phyloP scores from a whole-genome alignment of 1,140 invertebrate genomes.

The Samia ricini region DNA sequence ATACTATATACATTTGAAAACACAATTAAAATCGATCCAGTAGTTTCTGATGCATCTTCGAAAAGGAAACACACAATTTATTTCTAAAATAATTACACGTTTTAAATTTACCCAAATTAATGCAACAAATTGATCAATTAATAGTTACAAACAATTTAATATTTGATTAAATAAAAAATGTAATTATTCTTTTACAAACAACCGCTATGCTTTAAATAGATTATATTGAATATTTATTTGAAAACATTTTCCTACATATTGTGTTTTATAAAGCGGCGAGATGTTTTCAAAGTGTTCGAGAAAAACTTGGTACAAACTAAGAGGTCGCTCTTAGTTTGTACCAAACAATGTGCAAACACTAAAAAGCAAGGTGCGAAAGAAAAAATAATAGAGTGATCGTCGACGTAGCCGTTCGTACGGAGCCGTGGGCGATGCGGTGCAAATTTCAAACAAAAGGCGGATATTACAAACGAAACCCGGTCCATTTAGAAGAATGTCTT shows the following conservation, averaged over 20 bases:
- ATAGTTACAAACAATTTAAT: too few species aligned
- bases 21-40: too few species aligned
- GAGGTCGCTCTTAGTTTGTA: neutral
- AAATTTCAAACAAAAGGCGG: neutral
- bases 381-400: constrained; percentile 1
- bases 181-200: too few species aligned
- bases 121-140: too few species aligned
- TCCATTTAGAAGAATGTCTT: neutral
- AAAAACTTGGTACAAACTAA: neutral
- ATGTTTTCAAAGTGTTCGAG: neutral
- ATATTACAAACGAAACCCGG: neutral
- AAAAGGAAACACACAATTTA: too few species aligned
- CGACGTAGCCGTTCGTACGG: neutral
- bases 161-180: too few species aligned
- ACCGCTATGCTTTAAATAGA: too few species aligned
- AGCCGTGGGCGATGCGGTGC: neutral
- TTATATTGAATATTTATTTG: neutral
- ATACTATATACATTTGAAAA: too few species aligned
- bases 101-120: too few species aligned
- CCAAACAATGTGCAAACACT: constrained; percentile 1
- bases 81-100: too few species aligned
- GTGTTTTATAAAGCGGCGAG: neutral
- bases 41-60: too few species aligned
- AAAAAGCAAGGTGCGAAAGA: constrained; percentile 2
- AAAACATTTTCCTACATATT: neutral